Conservation (phyloP, 2,113 vertebrate genomes). For the Aptenodytes forsteri region DNA sequence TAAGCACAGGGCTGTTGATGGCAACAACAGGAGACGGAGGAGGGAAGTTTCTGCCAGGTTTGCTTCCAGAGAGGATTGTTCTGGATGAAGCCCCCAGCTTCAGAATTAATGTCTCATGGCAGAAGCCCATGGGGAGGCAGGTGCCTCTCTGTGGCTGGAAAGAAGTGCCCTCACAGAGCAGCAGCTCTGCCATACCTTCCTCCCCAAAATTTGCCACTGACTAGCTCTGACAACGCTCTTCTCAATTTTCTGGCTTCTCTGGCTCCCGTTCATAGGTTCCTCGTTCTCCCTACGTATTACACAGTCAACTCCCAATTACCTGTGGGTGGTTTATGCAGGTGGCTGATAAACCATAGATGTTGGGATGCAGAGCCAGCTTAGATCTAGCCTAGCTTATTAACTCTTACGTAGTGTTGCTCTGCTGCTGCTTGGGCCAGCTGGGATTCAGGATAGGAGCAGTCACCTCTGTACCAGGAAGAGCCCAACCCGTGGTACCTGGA, state of each 20-base stretch:
- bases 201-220: neutral
- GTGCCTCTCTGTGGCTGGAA: neutral
- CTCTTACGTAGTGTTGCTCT: neutral
- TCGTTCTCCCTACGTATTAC: neutral
- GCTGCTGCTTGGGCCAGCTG: neutral
- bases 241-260: neutral
- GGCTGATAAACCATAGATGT: neutral
- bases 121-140: neutral
- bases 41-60: neutral
- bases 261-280: neutral
- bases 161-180: fast-evolving
- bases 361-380: neutral
- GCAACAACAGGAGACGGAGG: neutral
- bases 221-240: neutral
- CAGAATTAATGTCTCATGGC: neutral
- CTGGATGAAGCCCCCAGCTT: neutral
- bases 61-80: neutral
- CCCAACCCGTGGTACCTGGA: neutral
- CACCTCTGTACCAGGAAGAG: neutral
- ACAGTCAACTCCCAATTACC: neutral
- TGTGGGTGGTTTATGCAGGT: neutral
- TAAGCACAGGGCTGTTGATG: neutral
- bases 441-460: neutral
- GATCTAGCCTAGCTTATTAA: neutral
- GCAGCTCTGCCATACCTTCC: neutral